phyloP scores from a whole-genome alignment of 2,113 vertebrate species.

The Cyanoramphus novaezelandiae region DNA sequence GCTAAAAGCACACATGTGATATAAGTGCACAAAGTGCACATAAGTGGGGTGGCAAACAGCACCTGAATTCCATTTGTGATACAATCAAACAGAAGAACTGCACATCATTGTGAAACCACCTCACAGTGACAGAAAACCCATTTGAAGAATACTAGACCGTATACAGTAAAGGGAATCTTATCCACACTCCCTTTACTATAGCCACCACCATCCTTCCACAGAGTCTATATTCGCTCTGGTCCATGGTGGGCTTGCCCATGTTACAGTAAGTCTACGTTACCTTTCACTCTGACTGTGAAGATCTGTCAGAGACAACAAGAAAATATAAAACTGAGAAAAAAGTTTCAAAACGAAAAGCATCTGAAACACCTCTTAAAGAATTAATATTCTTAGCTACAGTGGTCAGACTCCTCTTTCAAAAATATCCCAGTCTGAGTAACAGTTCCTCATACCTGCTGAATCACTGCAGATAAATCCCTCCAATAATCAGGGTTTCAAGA shows the following conservation, averaged over 20 bases:
- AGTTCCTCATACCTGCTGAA: background rate
- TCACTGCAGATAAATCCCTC: slow-evolving; percentile 28
- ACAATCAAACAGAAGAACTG: background rate
- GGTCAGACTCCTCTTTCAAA: background rate
- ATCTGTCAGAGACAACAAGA: background rate
- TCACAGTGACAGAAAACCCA: background rate
- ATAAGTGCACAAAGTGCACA: background rate
- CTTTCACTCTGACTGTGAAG: background rate
- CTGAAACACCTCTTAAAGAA: background rate
- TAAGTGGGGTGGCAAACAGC: background rate
- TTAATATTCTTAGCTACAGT: background rate
- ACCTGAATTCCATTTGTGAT: background rate
- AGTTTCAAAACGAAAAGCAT: background rate
- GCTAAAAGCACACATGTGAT: background rate
- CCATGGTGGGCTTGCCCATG: accelerated
- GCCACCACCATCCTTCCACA: background rate
- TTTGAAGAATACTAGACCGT: background rate
- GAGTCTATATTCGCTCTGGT: background rate
- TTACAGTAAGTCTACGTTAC: accelerated
- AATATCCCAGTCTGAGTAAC: background rate
- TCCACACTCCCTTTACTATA: background rate
- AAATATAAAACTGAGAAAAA: background rate
- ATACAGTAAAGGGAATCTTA: background rate
- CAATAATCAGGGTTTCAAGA: background rate
- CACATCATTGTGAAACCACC: background rate